Evolutionary conservation across 2,888 invertebrate genomes (phyloP), one percentile per base, ranked within the genome.

Genomic region (Drosophila merina): DNA sequence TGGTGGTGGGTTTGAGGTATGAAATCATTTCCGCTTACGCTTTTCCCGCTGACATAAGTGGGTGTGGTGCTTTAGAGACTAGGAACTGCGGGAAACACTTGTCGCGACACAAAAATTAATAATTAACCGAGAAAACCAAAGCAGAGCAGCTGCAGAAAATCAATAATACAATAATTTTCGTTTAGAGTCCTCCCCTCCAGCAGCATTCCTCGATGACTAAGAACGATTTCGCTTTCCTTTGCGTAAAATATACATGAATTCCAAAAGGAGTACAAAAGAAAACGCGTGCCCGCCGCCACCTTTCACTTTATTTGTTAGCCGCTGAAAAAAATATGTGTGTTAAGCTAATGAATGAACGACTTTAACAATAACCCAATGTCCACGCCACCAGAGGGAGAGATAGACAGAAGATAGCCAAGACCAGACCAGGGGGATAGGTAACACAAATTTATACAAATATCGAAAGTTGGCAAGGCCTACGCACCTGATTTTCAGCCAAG

Each of bases 241-340:
- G 48, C 38, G 20, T 10, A 57, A 42, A n/a, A 9, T 26, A 47
- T 10, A 25, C 7, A 48, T 36, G 36, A 56, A 49, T 31, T 40
- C n/a, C n/a, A 36, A n/a, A n/a, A 8, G 2, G 31, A 60, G 58
- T 45, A 84, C 60, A 81, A 84, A 84, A 84, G 71, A 75, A 78
- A 59, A 63, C 74, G 83, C 83, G 75, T 68, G 77, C 80, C 77
- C 28, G 57, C 77, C 31, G 57, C 31, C 87, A 81, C 86, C 86
- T 86, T 86, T 86, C 86, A 86, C 86, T 88, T 83, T 83, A 75
- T 74, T 73, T 75, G 63, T 79, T 60, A 28, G 38, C 30, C 28
- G 45, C 7, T 31, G 28, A 57, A 38, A 55, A 55, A 68, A 57
- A 42, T 57, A 64, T 58, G 68, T 72, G 49, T 72, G 48, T 78